These are phyloP conservation scores for Cloeon dipterum DNA, from an alignment of 2,888 invertebrate genomes.

Conservation along the genomic window DNA sequence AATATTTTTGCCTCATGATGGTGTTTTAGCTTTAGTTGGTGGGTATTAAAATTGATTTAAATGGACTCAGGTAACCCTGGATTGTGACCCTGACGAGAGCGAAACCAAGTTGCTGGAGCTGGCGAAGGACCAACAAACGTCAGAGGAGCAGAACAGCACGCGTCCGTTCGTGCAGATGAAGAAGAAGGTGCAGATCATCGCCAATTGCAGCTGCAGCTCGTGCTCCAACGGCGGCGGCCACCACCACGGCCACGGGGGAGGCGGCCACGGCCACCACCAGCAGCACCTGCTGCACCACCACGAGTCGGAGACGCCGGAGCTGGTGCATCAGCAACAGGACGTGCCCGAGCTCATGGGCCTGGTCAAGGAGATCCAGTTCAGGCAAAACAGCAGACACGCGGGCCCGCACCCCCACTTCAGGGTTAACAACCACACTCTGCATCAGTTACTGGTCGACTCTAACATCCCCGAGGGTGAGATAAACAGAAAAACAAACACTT, in stretches of 20 bases:
- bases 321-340: conserved; percentile 4
- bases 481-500: too few relatives aligned
- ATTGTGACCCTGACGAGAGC: conserved; percentile 28
- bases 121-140: conserved; percentile 9
- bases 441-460: conserved; percentile 2
- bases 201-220: conserved; percentile 37
- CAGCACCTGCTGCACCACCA: conserved; percentile 1
- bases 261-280: neutral
- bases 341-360: conserved; percentile 9
- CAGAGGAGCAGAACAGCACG: too few relatives aligned
- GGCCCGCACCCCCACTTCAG: too few relatives aligned
- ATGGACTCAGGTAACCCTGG: conserved; percentile 35
- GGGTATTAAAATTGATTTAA: too few relatives aligned
- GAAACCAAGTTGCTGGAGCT: too few relatives aligned
- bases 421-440: too few relatives aligned
- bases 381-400: neutral
- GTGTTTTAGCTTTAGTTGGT: too few relatives aligned
- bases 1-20: too few relatives aligned
- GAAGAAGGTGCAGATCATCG: conserved; percentile 37
- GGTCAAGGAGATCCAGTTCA: conserved; percentile 7
- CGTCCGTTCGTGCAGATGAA: too few relatives aligned
- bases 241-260: conserved; percentile 1
- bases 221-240: conserved; percentile 21
- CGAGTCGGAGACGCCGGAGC: neutral
- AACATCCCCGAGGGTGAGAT: neutral